phyloP scores from a whole-genome alignment of 2,113 vertebrate species.

The Vidua macroura region DNA sequence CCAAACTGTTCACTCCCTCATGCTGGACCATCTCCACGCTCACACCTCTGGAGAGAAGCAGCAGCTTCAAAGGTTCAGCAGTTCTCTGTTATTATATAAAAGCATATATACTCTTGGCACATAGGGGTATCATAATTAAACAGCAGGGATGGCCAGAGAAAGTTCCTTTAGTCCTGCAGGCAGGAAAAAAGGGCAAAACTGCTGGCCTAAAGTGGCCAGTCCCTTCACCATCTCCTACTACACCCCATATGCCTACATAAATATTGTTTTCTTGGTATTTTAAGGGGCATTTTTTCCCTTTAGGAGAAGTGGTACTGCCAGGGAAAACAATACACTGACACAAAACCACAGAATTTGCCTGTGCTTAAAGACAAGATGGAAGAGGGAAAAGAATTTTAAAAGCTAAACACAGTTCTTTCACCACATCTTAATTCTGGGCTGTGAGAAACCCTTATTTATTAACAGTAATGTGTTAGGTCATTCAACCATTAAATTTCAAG shows the following conservation, averaged over 20 bases:
- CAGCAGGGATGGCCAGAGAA: neutral
- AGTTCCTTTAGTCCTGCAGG: neutral
- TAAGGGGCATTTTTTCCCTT: neutral
- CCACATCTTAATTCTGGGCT: neutral
- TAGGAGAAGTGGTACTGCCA: neutral
- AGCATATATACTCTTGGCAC: neutral
- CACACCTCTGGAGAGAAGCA: neutral
- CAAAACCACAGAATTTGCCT: neutral
- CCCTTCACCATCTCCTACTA: neutral
- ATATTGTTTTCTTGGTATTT: neutral
- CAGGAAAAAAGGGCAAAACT: neutral
- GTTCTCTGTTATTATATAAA: neutral
- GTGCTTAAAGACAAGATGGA: neutral
- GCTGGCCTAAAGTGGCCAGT: neutral
- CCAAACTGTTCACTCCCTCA: accelerated
- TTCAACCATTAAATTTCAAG: neutral
- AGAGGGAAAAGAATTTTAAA: neutral
- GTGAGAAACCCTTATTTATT: neutral
- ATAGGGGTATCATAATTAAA: neutral
- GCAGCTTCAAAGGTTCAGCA: neutral
- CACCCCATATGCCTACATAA: neutral
- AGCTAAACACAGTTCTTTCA: neutral
- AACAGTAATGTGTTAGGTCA: neutral
- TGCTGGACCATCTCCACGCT: neutral
- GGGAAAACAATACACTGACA: neutral